These are phyloP conservation scores for Drosophila tripunctata DNA, from an alignment of 2,888 invertebrate genomes.

Conservation along the genomic window DNA sequence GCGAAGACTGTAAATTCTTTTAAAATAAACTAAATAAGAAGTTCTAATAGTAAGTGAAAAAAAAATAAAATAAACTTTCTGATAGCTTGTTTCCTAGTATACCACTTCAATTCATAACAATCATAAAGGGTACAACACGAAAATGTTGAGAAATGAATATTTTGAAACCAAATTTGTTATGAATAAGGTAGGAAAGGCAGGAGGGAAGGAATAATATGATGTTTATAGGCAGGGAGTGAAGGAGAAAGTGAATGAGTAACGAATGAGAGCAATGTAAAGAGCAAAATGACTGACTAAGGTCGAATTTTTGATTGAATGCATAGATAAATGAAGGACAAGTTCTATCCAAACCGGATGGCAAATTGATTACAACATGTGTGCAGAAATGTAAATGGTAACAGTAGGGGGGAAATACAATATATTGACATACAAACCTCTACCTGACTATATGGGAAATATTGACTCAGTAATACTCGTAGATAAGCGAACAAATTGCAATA, in stretches of 20 bases:
- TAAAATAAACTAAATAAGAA: too few relatives aligned
- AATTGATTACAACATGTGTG: conserved; percentile 66
- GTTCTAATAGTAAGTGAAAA: too few relatives aligned
- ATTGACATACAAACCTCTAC: neutral
- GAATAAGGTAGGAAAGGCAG: conserved; percentile 21
- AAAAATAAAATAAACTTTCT: too few relatives aligned
- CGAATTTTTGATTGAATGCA: conserved; percentile 68
- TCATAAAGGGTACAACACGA: conserved; percentile 12
- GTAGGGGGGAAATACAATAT: neutral
- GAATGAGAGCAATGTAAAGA: conserved; percentile 9
- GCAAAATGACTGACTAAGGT: conserved; percentile 51
- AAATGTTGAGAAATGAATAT: conserved; percentile 56
- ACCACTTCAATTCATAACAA: neutral
- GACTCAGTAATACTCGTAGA: conserved; percentile 11
- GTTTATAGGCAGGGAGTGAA: neutral
- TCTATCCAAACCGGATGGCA: conserved; percentile 49
- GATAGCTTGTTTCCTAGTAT: too few relatives aligned
- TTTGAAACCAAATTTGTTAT: conserved; percentile 49
- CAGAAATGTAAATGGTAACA: conserved; percentile 53
- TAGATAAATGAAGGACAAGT: conserved; percentile 70
- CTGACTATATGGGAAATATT: neutral
- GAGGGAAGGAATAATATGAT: neutral
- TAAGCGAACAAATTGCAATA: conserved; percentile 46
- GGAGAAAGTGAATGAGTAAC: neutral
- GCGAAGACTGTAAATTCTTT: too few relatives aligned